phyloP scores from a whole-genome alignment of 2,888 invertebrate genomes.

The Lamproptera curius region DNA sequence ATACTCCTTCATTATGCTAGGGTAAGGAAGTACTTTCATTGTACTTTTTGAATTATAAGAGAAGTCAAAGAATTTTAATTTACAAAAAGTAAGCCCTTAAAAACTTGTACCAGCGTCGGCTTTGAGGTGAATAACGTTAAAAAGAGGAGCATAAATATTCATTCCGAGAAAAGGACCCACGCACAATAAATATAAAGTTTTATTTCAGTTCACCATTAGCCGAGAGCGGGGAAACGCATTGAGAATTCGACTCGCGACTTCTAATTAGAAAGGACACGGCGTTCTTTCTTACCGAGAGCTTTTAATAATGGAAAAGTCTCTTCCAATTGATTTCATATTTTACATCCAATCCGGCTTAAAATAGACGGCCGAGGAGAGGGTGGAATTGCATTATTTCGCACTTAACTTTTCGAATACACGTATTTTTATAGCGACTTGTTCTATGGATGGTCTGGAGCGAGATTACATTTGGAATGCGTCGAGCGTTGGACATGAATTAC shows the following conservation, averaged over 20 bases:
- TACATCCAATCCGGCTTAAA: slow-evolving; percentile 40
- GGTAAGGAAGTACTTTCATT: too few species aligned
- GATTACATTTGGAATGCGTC: slow-evolving; percentile 71
- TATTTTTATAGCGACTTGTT: slow-evolving; percentile 29
- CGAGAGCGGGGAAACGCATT: slow-evolving; percentile 56
- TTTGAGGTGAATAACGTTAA: slow-evolving; percentile 64
- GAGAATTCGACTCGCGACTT: slow-evolving; percentile 72
- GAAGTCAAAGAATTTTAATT: slow-evolving; percentile 51
- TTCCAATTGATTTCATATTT: slow-evolving; percentile 70
- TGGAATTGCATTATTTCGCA: slow-evolving; percentile 22
- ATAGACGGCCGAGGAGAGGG: slow-evolving; percentile 20
- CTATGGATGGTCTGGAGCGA: slow-evolving; percentile 40
- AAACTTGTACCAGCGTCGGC: slow-evolving; percentile 48
- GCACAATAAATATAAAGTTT: slow-evolving; percentile 76
- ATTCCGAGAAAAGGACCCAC: slow-evolving; percentile 58
- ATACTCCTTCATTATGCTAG: too few species aligned
- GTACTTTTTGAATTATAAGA: slow-evolving; percentile 43
- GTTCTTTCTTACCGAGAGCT: slow-evolving; percentile 54
- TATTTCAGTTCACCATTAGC: slow-evolving; percentile 67
- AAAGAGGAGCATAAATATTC: slow-evolving; percentile 71
- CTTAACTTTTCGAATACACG: slow-evolving; percentile 29
- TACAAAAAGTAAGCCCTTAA: slow-evolving; percentile 54
- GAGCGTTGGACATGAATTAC: slow-evolving; percentile 60
- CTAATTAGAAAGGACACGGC: slow-evolving; percentile 69
- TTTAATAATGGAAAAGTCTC: slow-evolving; percentile 67